Evolutionary conservation across 2,888 invertebrate species (phyloP), one percentile per base, ranked within the genome.

Genomic region (Hydrotaea diabolus): DNA sequence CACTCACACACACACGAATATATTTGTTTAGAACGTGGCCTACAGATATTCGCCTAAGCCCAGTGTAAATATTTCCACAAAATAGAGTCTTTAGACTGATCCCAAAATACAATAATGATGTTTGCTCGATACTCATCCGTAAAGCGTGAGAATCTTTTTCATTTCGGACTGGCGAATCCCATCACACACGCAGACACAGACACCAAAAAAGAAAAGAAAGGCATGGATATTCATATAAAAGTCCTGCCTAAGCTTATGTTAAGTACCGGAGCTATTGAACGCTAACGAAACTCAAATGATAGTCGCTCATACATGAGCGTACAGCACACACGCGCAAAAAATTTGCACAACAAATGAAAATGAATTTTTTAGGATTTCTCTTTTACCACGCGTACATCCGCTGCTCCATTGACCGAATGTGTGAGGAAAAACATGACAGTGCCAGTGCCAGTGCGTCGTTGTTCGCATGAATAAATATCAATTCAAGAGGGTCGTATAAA

Each of bases 261-360:
- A 83, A 69, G 39, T 74, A 73, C 73, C 72, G 49, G 13, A 39
- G 59, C 57, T 69, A 80, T 64, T 19, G 64, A 21, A 43, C 46
- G 66, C 17, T 23, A 69, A 69, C 39, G 15, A 15, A 43, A 46
- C 46, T 69, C 69, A 9, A 69, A 46, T 36, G 39, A 62, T 62
- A 15, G 46, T 46, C 21, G 11, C 19, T 62, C 2, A 21, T 21
- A 3, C 8, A 46, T 72, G 64, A 55, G 69, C 31, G 26, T 3
- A 36, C 62, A 9, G 15, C 21, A 15, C 15, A 23, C 31, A 46
- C 39, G 43, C 39, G 69, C 39, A 55, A 73, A 71, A 89, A 90
- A 91, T 91, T 91, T 91, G 90, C 91, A 91, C 91, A 91, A 91
- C 91, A 91, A 91, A 91, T 91, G 89, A 89, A 87, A 88, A 91